These are phyloP conservation scores for Miniopterus natalensis DNA, from an alignment of 2,113 vertebrate species.

Conservation along the genomic window DNA sequence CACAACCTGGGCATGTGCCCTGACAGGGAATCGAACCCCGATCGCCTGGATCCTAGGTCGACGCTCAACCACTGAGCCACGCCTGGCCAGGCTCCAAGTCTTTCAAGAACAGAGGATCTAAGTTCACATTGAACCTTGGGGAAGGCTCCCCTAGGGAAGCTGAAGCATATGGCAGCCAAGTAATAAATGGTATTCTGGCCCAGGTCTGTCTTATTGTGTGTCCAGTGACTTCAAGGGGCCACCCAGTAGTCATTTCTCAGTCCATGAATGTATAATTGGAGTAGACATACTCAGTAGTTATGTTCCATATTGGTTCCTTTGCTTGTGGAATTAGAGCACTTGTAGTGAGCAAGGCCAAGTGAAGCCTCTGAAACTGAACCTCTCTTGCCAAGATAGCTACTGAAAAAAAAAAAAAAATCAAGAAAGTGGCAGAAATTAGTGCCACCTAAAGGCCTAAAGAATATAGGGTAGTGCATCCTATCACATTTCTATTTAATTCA, in stretches of 20 bases:
- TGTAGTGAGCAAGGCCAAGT: not conserved
- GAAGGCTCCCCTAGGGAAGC: not conserved
- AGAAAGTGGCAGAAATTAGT: not conserved
- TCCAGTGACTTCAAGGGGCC: not conserved
- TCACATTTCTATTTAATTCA: not conserved
- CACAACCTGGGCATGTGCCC: too few relatives aligned
- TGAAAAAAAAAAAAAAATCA: not conserved
- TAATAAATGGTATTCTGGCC: not conserved
- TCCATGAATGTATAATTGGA: not conserved
- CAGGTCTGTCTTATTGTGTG: not conserved
- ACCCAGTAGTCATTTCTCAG: not conserved
- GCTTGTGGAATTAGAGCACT: not conserved
- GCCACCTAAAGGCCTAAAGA: not conserved
- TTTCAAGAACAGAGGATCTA: not conserved
- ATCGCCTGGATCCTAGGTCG: too few relatives aligned
- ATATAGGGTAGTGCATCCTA: not conserved
- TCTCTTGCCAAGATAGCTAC: not conserved
- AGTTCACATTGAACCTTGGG: not conserved
- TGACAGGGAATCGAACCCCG: too few relatives aligned
- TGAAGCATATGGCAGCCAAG: not conserved
- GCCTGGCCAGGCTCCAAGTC: not conserved
- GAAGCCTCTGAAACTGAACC: not conserved
- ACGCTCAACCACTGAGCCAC: too few relatives aligned
- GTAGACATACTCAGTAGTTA: not conserved
- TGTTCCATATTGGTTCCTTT: not conserved